These are phyloP conservation scores for Watsonalla binaria DNA, from an alignment of 2,888 invertebrate genomes.

Conservation along the genomic window DNA sequence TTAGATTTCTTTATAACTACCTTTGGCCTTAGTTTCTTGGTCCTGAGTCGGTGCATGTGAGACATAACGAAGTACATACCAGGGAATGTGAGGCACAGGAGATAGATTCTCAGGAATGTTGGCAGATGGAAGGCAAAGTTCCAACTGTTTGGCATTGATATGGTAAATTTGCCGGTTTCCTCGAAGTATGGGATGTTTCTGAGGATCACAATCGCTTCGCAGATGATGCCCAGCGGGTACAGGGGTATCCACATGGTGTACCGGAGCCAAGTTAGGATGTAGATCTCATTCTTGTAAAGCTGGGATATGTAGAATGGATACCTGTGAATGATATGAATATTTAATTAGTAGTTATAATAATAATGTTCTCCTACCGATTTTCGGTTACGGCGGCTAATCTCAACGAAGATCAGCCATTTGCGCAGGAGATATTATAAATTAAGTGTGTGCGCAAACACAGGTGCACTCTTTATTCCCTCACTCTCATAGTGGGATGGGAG, in stretches of 20 bases:
- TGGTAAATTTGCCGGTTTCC: conserved; percentile 86
- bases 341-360: too few relatives aligned
- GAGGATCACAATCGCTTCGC: conserved; percentile 89
- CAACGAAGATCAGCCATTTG: too few relatives aligned
- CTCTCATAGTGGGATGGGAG: too few relatives aligned
- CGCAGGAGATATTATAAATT: too few relatives aligned
- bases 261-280: conserved; percentile 92
- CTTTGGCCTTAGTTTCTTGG: conserved; percentile 80
- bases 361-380: too few relatives aligned
- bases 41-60: conserved; percentile 89
- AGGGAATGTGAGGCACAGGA: conserved; percentile 86
- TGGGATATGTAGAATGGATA: conserved; percentile 96
- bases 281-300: conserved; percentile 85
- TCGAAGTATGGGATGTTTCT: conserved; percentile 94
- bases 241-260: conserved; percentile 96
- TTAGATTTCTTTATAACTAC: conserved; percentile 65
- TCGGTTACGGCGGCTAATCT: too few relatives aligned
- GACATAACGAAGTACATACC: conserved; percentile 88
- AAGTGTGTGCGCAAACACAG: too few relatives aligned
- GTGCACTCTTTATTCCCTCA: too few relatives aligned
- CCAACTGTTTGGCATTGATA: conserved; percentile 89
- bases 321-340: conserved; percentile 67
- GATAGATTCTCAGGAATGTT: conserved; percentile 85
- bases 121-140: conserved; percentile 94
- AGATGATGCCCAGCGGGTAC: conserved; percentile 93